These are phyloP conservation scores for Palaemon carinicauda DNA, from an alignment of 1,140 invertebrate species.

Conservation along the genomic window DNA sequence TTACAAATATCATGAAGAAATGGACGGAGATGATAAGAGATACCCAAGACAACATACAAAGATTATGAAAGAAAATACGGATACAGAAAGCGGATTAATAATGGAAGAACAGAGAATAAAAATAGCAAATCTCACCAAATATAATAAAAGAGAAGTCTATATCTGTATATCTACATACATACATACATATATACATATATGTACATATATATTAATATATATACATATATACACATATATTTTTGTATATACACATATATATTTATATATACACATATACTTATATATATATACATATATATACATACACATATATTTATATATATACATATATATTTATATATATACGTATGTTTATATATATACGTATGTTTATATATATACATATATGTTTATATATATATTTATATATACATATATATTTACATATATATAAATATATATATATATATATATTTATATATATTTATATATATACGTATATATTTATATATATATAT, in stretches of 20 bases:
- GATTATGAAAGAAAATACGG: neutral
- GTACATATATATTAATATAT: too few species aligned
- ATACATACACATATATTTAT: too few species aligned
- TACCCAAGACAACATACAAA: neutral
- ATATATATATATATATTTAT: neutral
- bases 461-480: neutral
- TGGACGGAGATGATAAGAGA: neutral
- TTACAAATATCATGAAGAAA: neutral
- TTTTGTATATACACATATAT: too few species aligned
- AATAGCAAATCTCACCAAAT: neutral
- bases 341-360: neutral
- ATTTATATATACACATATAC: too few species aligned
- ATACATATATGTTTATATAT: neutral
- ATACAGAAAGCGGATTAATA: neutral
- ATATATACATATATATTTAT: neutral
- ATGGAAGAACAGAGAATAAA: neutral
- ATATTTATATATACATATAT: neutral
- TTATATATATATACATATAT: too few species aligned
- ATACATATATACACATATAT: too few species aligned
- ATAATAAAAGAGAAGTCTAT: neutral
- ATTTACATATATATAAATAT: neutral
- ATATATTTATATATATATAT: neutral
- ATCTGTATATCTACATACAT: neutral
- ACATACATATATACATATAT: neutral
- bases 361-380: neutral